These are phyloP conservation scores for Ophioderma brevispina DNA, from an alignment of 35 echinoderm and acorn worm genomes.

Conservation along the genomic window DNA sequence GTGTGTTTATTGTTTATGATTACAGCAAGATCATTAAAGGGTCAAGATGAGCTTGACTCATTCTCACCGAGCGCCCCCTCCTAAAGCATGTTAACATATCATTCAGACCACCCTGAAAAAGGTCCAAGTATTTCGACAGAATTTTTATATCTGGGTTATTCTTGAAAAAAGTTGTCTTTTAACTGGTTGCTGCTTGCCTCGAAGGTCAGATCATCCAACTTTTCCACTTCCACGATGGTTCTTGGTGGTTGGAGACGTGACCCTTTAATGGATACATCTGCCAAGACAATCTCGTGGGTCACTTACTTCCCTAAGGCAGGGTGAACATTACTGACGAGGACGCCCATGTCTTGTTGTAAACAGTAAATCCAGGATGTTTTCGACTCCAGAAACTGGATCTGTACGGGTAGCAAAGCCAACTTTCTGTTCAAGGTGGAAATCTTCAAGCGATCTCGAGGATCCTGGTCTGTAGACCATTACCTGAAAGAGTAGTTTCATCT, in stretches of 20 bases:
- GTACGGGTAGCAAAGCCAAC: neutral
- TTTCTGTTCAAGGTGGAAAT: neutral
- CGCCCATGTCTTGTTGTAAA: neutral
- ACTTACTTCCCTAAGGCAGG: neutral
- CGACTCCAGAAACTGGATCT: neutral
- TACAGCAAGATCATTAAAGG: too few relatives aligned
- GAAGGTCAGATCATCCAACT: neutral
- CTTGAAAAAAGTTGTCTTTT: neutral
- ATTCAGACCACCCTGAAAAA: conserved; percentile 22
- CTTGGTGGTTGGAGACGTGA: neutral
- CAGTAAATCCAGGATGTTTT: neutral
- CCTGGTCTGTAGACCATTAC: neutral
- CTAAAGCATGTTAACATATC: too few relatives aligned
- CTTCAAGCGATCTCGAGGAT: neutral
- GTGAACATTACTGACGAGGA: conserved; percentile 1
- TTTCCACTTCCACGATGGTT: neutral
- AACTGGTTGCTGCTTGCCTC: neutral
- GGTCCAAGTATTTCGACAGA: conserved; percentile 1
- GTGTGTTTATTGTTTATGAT: too few relatives aligned
- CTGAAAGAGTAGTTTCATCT: neutral
- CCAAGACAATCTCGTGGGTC: neutral
- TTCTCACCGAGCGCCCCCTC: too few relatives aligned
- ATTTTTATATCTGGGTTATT: neutral
- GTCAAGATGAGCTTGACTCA: too few relatives aligned
- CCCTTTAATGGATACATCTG: neutral